A percentile compares a stretch with the other conserved stretches of the same genome.
These are phyloP conservation scores for Cerastis leucographa DNA, from an alignment of 2,888 invertebrate genomes.

Conservation along the genomic window DNA sequence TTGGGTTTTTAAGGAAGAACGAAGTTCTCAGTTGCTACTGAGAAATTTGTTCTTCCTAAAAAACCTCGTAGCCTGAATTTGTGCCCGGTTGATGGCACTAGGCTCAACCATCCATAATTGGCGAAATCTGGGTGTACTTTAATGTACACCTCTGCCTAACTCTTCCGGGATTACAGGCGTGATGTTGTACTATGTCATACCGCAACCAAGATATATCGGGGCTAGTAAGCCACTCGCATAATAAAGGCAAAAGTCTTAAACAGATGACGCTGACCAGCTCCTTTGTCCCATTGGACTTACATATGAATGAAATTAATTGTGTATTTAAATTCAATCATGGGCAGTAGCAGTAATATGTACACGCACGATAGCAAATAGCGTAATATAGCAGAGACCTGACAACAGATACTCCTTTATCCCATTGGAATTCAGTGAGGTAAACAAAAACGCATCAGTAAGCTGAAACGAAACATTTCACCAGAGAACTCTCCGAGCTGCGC, in stretches of 20 bases:
- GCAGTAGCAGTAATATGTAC: neutral
- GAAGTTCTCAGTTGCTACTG: too few species aligned
- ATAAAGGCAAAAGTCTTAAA: neutral
- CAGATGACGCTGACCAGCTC: neutral
- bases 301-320: neutral
- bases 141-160: too few species aligned
- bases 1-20: too few species aligned
- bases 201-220: neutral
- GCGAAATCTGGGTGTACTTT: too few species aligned
- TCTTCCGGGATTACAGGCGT: too few species aligned
- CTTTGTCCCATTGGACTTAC: neutral
- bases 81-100: too few species aligned
- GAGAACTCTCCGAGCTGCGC: neutral
- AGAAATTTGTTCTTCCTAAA: too few species aligned
- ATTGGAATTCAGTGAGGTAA: conserved; percentile 41
- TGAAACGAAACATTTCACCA: conserved; percentile 28
- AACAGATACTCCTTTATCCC: conserved; percentile 3
- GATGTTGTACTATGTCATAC: neutral
- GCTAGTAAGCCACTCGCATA: neutral
- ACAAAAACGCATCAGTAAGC: conserved; percentile 45
- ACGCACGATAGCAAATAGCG: neutral
- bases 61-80: too few species aligned
- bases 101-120: too few species aligned
- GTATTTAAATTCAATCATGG: neutral
- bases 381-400: neutral